phyloP scores from a whole-genome alignment of 1,140 invertebrate genomes.

The Musca vetustissima region DNA sequence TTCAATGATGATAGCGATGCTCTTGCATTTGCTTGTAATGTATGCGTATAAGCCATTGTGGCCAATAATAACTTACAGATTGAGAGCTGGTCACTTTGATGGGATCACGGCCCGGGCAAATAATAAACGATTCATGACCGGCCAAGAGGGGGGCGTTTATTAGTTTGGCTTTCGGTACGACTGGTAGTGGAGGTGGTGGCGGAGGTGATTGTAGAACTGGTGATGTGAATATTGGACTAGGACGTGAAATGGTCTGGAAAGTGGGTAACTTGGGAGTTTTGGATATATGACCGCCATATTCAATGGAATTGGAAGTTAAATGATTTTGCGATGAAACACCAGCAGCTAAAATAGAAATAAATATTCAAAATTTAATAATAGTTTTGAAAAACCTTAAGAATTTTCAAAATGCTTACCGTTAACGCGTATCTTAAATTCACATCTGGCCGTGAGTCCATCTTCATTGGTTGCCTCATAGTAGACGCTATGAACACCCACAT shows the following conservation, averaged over 20 bases:
- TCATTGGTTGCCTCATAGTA: constrained; percentile 67
- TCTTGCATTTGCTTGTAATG: constrained; percentile 23
- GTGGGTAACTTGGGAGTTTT: too few species aligned
- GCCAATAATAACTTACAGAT: constrained; percentile 45
- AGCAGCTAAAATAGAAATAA: constrained; percentile 3
- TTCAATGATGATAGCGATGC: background rate
- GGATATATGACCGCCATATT: too few species aligned
- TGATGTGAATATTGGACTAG: background rate
- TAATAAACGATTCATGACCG: constrained; percentile 42
- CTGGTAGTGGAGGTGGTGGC: too few species aligned
- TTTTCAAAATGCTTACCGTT: constrained; percentile 55
- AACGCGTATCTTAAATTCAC: constrained; percentile 65
- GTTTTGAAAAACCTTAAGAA: background rate
- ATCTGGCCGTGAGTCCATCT: constrained; percentile 63
- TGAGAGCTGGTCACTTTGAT: constrained; percentile 43
- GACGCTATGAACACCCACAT: constrained; percentile 63
- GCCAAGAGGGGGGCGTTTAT: constrained; percentile 16
- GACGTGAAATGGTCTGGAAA: background rate
- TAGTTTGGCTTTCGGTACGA: background rate
- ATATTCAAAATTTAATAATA: background rate
- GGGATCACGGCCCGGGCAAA: constrained; percentile 44
- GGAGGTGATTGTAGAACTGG: background rate
- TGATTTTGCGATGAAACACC: background rate
- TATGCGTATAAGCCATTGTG: constrained; percentile 24
- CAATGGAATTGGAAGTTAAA: too few species aligned